Percentiles rank a stretch among this genome's conserved stretches.
Conservation (phyloP, 2,113 vertebrate species). For the Bagarius yarrelli region DNA sequence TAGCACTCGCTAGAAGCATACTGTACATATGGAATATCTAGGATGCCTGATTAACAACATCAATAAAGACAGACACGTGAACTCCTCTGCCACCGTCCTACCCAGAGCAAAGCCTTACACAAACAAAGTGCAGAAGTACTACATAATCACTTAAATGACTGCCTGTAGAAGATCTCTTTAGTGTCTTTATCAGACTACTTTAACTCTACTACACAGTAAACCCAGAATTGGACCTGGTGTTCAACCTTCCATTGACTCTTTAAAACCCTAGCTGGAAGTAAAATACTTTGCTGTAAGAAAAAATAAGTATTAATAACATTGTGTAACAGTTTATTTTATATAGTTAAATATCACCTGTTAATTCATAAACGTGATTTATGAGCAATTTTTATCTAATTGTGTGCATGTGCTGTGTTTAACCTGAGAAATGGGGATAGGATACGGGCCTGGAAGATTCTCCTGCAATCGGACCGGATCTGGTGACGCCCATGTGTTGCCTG, state of each 20-base stretch:
- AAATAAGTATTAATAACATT: neutral
- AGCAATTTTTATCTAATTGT: neutral
- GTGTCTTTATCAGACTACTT: constrained; percentile 23
- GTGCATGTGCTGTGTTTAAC: constrained; percentile 51
- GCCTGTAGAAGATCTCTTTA: neutral
- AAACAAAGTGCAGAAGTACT: constrained; percentile 33
- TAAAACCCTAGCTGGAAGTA: neutral
- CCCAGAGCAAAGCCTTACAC: constrained; percentile 17
- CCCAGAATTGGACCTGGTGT: neutral
- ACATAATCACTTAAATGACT: constrained; percentile 17
- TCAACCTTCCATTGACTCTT: neutral
- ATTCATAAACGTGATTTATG: too few relatives aligned
- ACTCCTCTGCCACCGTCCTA: neutral
- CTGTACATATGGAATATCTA: constrained; percentile 5
- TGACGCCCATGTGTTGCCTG: constrained; percentile 73
- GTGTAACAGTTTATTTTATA: neutral
- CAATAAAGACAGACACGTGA: neutral
- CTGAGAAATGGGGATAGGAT: constrained; percentile 75
- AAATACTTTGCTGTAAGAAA: neutral
- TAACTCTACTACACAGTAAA: constrained; percentile 26
- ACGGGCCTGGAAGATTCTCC: constrained; percentile 73
- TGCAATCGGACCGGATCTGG: constrained; percentile 72
- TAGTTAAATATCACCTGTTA: too few relatives aligned
- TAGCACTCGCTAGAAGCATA: neutral
- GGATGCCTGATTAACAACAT: constrained; percentile 19